Evolutionary conservation across 2,888 invertebrate genomes (phyloP).

Genomic region (Nemoura dubitans): DNA sequence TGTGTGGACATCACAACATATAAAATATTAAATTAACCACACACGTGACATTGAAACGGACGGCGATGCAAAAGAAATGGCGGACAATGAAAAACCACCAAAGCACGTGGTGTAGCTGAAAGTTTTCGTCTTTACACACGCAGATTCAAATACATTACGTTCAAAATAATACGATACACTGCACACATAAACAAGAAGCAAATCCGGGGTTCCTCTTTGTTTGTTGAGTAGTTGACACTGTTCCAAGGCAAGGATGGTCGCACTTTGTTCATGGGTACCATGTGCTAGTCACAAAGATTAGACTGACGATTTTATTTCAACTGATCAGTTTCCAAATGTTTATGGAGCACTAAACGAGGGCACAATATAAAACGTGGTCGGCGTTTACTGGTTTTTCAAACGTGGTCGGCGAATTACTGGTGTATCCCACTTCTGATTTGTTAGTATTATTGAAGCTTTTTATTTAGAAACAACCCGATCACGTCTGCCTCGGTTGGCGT

Average conservation of each 20-base stretch:
- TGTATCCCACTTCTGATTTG: background rate
- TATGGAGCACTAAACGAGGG: background rate
- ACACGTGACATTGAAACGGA: background rate
- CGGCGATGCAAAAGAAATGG: background rate
- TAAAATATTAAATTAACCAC: background rate
- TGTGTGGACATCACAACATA: background rate
- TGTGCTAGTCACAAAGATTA: background rate
- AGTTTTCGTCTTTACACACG: background rate
- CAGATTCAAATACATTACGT: background rate
- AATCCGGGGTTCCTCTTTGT: background rate
- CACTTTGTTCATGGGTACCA: background rate
- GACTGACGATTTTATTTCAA: background rate
- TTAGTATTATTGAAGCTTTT: background rate
- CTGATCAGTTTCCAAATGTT: background rate
- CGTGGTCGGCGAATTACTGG: background rate
- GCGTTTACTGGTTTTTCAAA: background rate
- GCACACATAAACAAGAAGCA: background rate
- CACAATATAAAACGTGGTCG: constrained; percentile 3
- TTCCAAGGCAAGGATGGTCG: background rate
- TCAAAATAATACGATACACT: background rate
- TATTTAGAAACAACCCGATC: background rate
- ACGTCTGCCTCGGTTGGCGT: background rate
- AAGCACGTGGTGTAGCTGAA: background rate
- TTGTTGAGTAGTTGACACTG: background rate
- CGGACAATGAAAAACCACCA: background rate